Conservation (phyloP, 2,113 vertebrate species). For the Urocynchramus pylzowi region DNA sequence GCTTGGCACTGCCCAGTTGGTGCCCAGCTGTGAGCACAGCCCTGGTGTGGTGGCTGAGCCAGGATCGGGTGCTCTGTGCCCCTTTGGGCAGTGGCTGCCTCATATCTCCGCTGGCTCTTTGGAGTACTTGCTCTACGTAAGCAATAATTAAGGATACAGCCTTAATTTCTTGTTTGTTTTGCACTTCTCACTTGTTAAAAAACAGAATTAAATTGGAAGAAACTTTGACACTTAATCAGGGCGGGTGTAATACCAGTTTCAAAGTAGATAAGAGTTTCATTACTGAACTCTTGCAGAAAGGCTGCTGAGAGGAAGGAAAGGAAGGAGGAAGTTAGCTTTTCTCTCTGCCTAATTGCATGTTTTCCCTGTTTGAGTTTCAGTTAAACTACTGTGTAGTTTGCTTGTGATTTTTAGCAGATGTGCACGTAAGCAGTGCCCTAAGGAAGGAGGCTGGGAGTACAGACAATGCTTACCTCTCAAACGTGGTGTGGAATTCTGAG, state of each 20-base stretch:
- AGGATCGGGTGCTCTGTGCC: not conserved
- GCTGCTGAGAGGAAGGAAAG: not conserved
- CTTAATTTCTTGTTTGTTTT: not conserved
- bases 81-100: fast-evolving
- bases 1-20: not conserved
- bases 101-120: not conserved
- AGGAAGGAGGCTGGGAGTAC: not conserved
- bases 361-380: not conserved
- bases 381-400: not conserved
- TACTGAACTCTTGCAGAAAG: not conserved
- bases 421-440: not conserved
- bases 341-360: not conserved
- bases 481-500: not conserved
- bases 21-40: not conserved
- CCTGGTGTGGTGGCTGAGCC: not conserved
- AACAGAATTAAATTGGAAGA: not conserved
- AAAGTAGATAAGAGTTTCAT: not conserved
- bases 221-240: not conserved
- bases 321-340: not conserved
- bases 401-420: not conserved
- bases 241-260: not conserved
- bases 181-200: not conserved
- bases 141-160: not conserved
- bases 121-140: fast-evolving
- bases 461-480: not conserved